These are phyloP conservation scores for Helogale parvula DNA, from an alignment of 2,113 vertebrate genomes.

Conservation along the genomic window DNA sequence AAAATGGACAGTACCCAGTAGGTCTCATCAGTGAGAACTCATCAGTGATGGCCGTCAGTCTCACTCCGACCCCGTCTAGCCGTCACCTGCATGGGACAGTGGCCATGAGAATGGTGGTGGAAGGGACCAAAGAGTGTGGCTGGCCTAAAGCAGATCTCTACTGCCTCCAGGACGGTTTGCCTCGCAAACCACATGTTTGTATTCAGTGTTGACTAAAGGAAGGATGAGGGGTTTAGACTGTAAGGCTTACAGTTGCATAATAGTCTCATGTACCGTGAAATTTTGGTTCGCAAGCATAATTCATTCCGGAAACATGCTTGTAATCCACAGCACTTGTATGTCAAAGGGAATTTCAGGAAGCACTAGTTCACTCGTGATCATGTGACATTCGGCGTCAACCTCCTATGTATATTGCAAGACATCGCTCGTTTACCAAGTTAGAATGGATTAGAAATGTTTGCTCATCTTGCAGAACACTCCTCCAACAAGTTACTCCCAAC, in stretches of 20 bases:
- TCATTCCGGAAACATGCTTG: too few relatives aligned
- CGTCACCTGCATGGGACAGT: not conserved
- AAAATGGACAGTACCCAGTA: not conserved
- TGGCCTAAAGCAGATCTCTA: too few relatives aligned
- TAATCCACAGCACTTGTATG: too few relatives aligned
- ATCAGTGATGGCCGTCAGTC: not conserved
- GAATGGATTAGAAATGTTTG: too few relatives aligned
- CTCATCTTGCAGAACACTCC: too few relatives aligned
- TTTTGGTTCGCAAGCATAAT: too few relatives aligned
- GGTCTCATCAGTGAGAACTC: not conserved
- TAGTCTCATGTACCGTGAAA: not conserved
- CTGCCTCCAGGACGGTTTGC: not conserved
- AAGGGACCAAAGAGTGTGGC: not conserved
- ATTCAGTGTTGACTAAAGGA: not conserved
- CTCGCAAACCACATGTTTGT: not conserved
- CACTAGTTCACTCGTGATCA: too few relatives aligned
- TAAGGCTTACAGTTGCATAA: not conserved
- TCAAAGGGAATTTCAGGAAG: too few relatives aligned
- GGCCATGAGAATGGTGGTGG: not conserved
- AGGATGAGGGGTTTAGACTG: not conserved
- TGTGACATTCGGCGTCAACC: too few relatives aligned
- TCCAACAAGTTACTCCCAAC: too few relatives aligned
- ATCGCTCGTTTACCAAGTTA: too few relatives aligned
- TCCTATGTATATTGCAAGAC: too few relatives aligned
- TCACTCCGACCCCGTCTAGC: not conserved